A percentile compares a stretch with the other conserved stretches of the same genome.
Evolutionary conservation across 2,888 invertebrate genomes (phyloP).

Genomic region (Drosophila limbata): DNA sequence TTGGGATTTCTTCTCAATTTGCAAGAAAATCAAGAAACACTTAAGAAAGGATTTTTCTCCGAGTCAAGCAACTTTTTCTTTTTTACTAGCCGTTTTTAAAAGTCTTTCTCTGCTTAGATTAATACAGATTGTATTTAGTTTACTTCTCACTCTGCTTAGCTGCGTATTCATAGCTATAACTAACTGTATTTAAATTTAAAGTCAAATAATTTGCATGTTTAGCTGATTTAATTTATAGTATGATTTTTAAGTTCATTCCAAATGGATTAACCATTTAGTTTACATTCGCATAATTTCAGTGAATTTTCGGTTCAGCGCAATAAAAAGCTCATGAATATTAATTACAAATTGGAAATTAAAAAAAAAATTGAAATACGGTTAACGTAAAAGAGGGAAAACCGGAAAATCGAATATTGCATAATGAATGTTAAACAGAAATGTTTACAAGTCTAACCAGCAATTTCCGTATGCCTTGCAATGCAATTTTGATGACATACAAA

Average conservation of each 20-base stretch:
- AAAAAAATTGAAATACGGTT: not conserved
- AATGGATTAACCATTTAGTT: slow-evolving; percentile 19
- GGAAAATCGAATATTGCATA: slow-evolving; percentile 39
- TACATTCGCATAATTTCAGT: not conserved
- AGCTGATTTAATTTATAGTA: slow-evolving; percentile 1
- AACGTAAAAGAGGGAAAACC: not conserved
- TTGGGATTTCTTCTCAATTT: not conserved
- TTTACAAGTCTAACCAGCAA: slow-evolving; percentile 53
- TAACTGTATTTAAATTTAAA: not conserved
- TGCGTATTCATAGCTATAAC: not conserved
- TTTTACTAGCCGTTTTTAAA: no score
- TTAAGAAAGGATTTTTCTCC: not conserved
- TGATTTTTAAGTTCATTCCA: not conserved
- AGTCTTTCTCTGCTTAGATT: not conserved
- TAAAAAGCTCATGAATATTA: slow-evolving; percentile 15
- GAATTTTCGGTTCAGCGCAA: not conserved
- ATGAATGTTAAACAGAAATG: slow-evolving; percentile 54
- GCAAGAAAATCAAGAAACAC: not conserved
- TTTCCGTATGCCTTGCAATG: slow-evolving; percentile 49
- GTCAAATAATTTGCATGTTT: not conserved
- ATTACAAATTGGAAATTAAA: not conserved
- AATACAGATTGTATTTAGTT: not conserved
- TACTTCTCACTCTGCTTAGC: no score
- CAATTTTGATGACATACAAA: slow-evolving; percentile 46
- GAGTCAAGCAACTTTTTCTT: not conserved